Base-by-base conservation (phyloP, 2,113 vertebrate genomes). In the Hippolais icterina region DNA sequence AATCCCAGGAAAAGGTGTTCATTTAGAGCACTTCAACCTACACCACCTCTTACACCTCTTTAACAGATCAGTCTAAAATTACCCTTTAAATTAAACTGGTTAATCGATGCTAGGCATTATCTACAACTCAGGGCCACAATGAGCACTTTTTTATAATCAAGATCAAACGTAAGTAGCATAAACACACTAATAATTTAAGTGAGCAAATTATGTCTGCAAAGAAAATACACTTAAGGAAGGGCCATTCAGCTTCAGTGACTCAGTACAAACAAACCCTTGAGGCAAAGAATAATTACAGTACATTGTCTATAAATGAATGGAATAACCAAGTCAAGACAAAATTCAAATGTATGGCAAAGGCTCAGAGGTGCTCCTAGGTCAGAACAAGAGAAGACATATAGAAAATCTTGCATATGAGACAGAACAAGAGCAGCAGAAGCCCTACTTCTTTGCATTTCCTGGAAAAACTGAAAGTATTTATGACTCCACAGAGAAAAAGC, bases 171-270 rank as follows among this genome's bases (percentile, higher is more conserved):
- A 95, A 85, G 54, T 54, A 85, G 81, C 74, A 79, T 83, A 91
- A 96, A 89, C 61, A 87, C 46, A 69, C 61, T 91, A 85, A 94
- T 90, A 93, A 93, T 96, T 96, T 90, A 94, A 95, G 78, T 68
- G 79, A 93, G 59, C 29, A 95, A 96, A 96, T 95, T 80, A 84
- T 69, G 63, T 77, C 93, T 93, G 84, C 78, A 59, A 93, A 95
- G 82, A 94, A 96, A 95, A 95, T 69, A 86, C 5, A 7, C 82
- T 70, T 80, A 88, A 85, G 71, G 91, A 94, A 93, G 78, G 74
- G 90, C 82, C 82, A 90, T 90, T 94, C 94, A 93, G 78, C 94
- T 93, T 90, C 92, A 93, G 63, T 80, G 85, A 83, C 63, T 96
- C 79, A 50, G 60, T 87, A 95, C 71, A 93, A 96, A 91, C 75